Base-by-base conservation (phyloP, 2,888 invertebrate genomes). In the Xanthia icteritia region DNA sequence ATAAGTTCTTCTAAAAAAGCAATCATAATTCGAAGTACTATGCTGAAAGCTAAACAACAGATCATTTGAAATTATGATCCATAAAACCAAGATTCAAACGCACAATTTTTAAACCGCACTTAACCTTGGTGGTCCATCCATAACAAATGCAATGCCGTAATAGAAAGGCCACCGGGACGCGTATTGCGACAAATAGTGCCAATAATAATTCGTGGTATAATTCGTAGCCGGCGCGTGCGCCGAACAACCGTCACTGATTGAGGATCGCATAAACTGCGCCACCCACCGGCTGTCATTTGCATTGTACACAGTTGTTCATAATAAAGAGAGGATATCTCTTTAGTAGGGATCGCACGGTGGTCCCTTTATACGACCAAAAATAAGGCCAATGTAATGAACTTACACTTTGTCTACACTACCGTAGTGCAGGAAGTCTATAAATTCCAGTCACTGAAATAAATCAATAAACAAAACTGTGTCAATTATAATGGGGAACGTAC, bases 221-320 rank as follows among this genome's bases (percentile, higher is more conserved):
- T 91, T 90, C 91, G 89, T 89, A 84, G 88, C 84, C 82, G 90
- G 93, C 95, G 95, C 95, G 95, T 96, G 96, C 95, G 94, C 91
- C 87, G 90, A 93, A 93, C 94, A 90, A 89, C 93, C 94, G 89
- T 91, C 92, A 86, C 94, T 95, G 95, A 96, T 96, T 95, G 94
- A 95, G 90, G 90, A 90, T 88, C 90, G 89, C 91, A 93, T 94
- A 94, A 94, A 95, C 88, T 89, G 90, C 85, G 90, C 96, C 95
- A 95, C 96, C 95, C 95, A 95, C 94, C 84, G 85, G 88, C 91
- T 91, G 92, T 93, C 93, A 90, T 91, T 92, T 90, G 91, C 93
- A 93, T 92, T 92, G 91, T 92, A 91, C 88, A 85, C 87, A 87
- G 85, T 86, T 86, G 87, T 84, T 89, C 88, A 86, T 89, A 89